phyloP scores from a whole-genome alignment of 2,113 vertebrate genomes.

The Bubo blakistoni region DNA sequence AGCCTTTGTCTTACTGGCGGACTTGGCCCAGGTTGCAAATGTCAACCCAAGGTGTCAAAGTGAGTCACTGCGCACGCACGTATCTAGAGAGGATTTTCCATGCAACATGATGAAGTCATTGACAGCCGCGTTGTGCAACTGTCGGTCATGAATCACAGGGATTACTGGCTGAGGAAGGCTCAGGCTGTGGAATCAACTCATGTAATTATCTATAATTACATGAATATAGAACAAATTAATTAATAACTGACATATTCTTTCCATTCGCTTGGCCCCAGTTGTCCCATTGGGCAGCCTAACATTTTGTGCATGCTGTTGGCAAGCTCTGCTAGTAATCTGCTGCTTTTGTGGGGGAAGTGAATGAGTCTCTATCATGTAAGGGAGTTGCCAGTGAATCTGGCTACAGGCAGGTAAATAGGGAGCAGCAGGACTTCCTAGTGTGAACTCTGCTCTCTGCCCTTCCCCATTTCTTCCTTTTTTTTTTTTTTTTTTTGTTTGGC shows the following conservation, averaged over 20 bases:
- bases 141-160: neutral
- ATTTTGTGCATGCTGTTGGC: neutral
- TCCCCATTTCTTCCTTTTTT: neutral
- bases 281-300: neutral
- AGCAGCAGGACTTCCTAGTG: neutral
- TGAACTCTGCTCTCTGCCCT: neutral
- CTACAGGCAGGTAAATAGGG: neutral
- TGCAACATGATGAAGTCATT: conserved; percentile 25
- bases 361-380: neutral
- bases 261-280: neutral
- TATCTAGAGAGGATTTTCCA: conserved; percentile 45
- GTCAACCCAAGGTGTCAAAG: conserved; percentile 34
- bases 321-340: neutral
- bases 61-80: neutral
- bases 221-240: conserved; percentile 44
- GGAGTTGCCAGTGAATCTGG: neutral
- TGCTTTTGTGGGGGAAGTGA: neutral
- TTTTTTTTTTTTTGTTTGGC: neutral
- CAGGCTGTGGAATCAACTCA: neutral
- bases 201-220: conserved; percentile 34
- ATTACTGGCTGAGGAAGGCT: neutral
- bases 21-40: conserved; percentile 17
- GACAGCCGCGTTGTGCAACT: conserved; percentile 14
- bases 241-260: conserved; percentile 12
- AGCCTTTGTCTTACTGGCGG: neutral